Conservation (phyloP, 2,797 vertebrate species). For the Enoplosus armatus region DNA sequence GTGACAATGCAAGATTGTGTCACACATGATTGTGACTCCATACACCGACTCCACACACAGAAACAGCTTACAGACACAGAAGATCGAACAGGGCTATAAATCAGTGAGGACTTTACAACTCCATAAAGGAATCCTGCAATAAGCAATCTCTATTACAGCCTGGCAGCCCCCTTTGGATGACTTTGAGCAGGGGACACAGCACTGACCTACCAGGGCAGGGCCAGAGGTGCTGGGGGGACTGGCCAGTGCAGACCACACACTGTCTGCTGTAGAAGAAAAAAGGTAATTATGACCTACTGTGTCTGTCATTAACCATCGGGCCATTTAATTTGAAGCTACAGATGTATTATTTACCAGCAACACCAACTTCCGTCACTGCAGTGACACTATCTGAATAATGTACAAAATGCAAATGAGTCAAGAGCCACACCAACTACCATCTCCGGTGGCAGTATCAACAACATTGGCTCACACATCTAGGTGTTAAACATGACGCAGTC, state of each 20-base stretch:
- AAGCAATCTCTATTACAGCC: constrained; percentile 73
- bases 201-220: background rate
- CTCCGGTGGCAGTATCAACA: background rate
- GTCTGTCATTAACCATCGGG: background rate
- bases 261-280: background rate
- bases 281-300: background rate
- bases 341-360: constrained; percentile 21
- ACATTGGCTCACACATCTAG: background rate
- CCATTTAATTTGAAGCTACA: constrained; percentile 5
- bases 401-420: constrained; percentile 20
- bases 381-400: background rate
- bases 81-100: constrained; percentile 63
- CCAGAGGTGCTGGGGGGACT: background rate
- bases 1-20: constrained; percentile 55
- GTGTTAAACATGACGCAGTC: background rate
- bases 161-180: constrained; percentile 53
- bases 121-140: constrained; percentile 71
- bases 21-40: no score
- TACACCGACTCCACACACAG: constrained; percentile 22
- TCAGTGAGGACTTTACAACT: constrained; percentile 73
- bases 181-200: constrained; percentile 58
- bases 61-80: constrained; percentile 46
- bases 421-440: background rate
- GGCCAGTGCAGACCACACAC: background rate
- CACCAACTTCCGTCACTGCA: background rate